These are phyloP conservation scores for Aphidoletes aphidimyza DNA, from an alignment of 2,888 invertebrate genomes.

Conservation along the genomic window DNA sequence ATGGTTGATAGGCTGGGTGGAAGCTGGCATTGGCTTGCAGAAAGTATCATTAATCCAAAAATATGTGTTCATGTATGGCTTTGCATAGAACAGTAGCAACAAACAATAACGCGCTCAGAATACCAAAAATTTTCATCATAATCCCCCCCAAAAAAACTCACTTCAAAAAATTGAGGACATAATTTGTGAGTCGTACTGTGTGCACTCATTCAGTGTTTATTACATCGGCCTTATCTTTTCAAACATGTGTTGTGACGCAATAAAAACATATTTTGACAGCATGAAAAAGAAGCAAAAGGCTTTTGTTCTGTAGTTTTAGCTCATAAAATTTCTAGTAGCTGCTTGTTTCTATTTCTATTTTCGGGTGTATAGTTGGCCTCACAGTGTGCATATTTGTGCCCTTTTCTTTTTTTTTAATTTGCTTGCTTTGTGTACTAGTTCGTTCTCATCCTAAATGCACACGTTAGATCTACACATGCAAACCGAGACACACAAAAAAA, in stretches of 20 bases:
- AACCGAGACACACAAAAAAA: background rate
- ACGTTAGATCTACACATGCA: background rate
- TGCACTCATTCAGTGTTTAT: background rate
- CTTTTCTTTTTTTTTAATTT: background rate
- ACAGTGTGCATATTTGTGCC: background rate
- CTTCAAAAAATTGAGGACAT: background rate
- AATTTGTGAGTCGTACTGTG: background rate
- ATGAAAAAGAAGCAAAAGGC: background rate
- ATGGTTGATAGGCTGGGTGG: too few species aligned
- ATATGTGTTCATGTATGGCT: too few species aligned
- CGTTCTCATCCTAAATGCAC: too few species aligned
- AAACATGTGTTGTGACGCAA: conserved; percentile 20
- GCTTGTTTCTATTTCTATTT: background rate
- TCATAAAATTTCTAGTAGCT: background rate
- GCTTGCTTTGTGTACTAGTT: background rate
- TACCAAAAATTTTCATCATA: too few species aligned
- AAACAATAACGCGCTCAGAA: too few species aligned
- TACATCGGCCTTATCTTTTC: conserved; percentile 12
- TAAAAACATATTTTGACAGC: conserved; percentile 2
- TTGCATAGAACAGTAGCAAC: too few species aligned
- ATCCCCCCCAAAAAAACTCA: too few species aligned
- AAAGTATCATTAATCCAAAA: too few species aligned
- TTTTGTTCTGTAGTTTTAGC: background rate
- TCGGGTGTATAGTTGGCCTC: background rate
- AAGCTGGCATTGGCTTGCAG: too few species aligned